These are phyloP conservation scores for Volucella zonaria DNA, from an alignment of 2,888 invertebrate species.

Conservation along the genomic window DNA sequence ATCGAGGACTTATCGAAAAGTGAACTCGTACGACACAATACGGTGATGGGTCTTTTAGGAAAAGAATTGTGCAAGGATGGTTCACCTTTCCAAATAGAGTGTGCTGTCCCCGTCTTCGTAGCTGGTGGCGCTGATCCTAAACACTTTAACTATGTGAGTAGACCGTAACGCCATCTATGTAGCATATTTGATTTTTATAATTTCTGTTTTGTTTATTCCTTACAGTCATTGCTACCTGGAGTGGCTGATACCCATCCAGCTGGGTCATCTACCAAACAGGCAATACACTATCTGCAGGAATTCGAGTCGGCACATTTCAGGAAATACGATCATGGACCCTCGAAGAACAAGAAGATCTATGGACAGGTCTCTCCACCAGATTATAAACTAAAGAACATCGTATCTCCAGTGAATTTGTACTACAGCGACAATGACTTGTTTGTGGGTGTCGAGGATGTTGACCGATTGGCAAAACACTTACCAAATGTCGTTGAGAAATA, in stretches of 20 bases:
- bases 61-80: slow-evolving; percentile 85
- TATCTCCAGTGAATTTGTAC: slow-evolving; percentile 86
- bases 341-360: slow-evolving; percentile 84
- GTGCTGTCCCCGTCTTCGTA: slow-evolving; percentile 78
- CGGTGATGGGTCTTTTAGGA: slow-evolving; percentile 78
- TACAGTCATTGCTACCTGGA: slow-evolving; percentile 87
- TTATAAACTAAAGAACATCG: slow-evolving; percentile 85
- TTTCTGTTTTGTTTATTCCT: slow-evolving; percentile 81
- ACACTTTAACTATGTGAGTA: slow-evolving; percentile 81
- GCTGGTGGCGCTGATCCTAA: slow-evolving; percentile 80
- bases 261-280: slow-evolving; percentile 87
- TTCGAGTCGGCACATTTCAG: slow-evolving; percentile 83
- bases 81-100: slow-evolving; percentile 78
- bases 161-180: slow-evolving; percentile 38
- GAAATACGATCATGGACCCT: slow-evolving; percentile 84
- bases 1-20: slow-evolving; percentile 80
- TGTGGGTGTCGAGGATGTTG: slow-evolving; percentile 84
- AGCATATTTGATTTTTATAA: slow-evolving; percentile 81
- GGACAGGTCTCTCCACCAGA: slow-evolving; percentile 84
- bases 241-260: slow-evolving; percentile 87
- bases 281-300: slow-evolving; percentile 89
- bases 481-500: slow-evolving; percentile 83
- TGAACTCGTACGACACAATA: slow-evolving; percentile 86
- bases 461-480: slow-evolving; percentile 82
- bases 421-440: slow-evolving; percentile 87